Conservation (phyloP, 2,113 vertebrate species). For the Tichodroma muraria region DNA sequence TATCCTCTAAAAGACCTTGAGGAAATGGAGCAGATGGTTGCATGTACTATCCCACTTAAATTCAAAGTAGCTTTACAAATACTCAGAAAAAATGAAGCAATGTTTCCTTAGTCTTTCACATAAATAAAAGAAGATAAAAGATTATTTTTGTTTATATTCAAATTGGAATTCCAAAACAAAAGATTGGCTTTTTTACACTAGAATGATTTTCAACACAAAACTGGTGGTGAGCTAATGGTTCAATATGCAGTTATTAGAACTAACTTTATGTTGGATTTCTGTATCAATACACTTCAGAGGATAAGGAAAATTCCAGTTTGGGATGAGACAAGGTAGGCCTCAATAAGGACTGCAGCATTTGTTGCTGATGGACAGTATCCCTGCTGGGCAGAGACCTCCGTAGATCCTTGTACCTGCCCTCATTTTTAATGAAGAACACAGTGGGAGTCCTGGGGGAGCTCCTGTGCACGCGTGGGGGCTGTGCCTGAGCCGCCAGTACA, state of each 20-base stretch:
- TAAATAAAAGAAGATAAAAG: neutral
- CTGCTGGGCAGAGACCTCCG: neutral
- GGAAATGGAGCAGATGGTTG: conserved; percentile 44
- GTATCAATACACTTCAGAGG: neutral
- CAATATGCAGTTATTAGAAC: neutral
- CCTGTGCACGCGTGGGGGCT: neutral
- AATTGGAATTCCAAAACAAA: neutral
- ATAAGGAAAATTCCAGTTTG: neutral
- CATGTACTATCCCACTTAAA: neutral
- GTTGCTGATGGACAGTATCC: neutral
- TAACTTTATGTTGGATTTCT: neutral
- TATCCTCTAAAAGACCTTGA: conserved; percentile 48
- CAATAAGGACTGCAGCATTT: neutral
- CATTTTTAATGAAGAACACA: neutral
- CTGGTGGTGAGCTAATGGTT: neutral
- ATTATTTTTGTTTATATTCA: neutral
- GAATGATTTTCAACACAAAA: neutral
- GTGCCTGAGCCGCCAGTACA: neutral
- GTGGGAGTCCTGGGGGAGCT: neutral
- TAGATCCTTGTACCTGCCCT: neutral
- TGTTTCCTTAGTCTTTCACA: neutral
- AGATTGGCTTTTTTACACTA: neutral
- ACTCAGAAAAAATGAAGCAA: neutral
- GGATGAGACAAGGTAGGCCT: neutral
- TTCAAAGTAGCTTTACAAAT: neutral